Evolutionary conservation across 2,888 invertebrate genomes (phyloP), one percentile per base, ranked within the genome.

Genomic region (Cremastobaeus sp.): DNA sequence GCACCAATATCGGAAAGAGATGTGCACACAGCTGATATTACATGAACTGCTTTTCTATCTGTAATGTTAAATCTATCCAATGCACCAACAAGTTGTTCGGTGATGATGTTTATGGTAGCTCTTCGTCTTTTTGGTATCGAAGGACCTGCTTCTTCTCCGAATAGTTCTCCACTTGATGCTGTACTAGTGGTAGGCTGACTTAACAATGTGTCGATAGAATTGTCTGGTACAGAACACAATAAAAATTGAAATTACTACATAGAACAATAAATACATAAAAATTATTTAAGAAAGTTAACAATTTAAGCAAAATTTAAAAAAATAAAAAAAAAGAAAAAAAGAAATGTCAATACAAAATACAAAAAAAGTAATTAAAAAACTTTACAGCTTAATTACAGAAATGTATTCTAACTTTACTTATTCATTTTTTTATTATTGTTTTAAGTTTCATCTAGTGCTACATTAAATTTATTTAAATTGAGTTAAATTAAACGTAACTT

Each of bases 1-100:
- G 35, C 47, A 35, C 28, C 28, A 8, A 12, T 34, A 6, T 48
- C 48, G 8, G 11, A 14, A 47, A 66, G 34, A 14, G 72, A 8
- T 11, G 48, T 18, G 20, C 64, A 65, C 45, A 45, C 28, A 20
- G 48, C 60, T 4, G 68, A 17, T 15, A 73, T 15, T 9, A 68
- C 11, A 35, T 41, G 41, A 8, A 48, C 39, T 1, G 66, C 60
- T 48, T 55, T 12, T 21, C 73, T 62, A 39, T 73, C 52, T 18
- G 59, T 60, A 0, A 69, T 32, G 14, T 28, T 35, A 55, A 55
- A 66, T 55, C 66, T 39, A 39, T 66, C 55, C 8, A 65, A 43
- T 8, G 35, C 25, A 2, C 45, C 64, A 6, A 52, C 30, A n/a
- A 52, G 43, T 18, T 52, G 43, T 43, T 54, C 52, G 8, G 5